Conservation (phyloP, 2,113 vertebrate species). For the Vanacampus margaritifer region DNA sequence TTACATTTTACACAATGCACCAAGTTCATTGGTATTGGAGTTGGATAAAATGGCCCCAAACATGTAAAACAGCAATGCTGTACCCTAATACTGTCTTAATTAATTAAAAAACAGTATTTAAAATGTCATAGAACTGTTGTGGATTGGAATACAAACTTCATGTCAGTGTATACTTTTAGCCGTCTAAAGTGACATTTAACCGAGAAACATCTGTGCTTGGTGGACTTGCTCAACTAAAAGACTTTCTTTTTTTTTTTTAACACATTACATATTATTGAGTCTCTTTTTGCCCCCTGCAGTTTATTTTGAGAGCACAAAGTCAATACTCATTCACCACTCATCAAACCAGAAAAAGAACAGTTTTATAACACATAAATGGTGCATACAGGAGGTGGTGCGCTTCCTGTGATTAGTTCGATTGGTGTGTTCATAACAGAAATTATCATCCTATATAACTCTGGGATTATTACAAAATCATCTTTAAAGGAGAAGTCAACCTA, state of each 20-base stretch:
- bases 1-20: no score
- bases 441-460: neutral
- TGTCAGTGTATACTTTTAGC: neutral
- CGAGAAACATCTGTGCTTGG: neutral
- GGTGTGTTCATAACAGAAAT: neutral
- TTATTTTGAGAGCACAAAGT: slow-evolving; percentile 7
- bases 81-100: neutral
- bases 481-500: neutral
- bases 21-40: no score
- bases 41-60: no score
- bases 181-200: neutral
- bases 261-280: neutral
- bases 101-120: neutral
- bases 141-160: neutral
- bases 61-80: no score
- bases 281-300: neutral
- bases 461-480: neutral
- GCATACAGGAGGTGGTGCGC: neutral
- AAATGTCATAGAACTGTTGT: neutral
- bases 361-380: slow-evolving; percentile 7
- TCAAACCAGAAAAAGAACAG: slow-evolving; percentile 4
- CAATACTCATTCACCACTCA: slow-evolving; percentile 2
- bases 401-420: neutral
- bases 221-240: neutral
- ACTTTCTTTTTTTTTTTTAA: no score